phyloP scores from a whole-genome alignment of 2,888 invertebrate genomes.

The Tipula unca region DNA sequence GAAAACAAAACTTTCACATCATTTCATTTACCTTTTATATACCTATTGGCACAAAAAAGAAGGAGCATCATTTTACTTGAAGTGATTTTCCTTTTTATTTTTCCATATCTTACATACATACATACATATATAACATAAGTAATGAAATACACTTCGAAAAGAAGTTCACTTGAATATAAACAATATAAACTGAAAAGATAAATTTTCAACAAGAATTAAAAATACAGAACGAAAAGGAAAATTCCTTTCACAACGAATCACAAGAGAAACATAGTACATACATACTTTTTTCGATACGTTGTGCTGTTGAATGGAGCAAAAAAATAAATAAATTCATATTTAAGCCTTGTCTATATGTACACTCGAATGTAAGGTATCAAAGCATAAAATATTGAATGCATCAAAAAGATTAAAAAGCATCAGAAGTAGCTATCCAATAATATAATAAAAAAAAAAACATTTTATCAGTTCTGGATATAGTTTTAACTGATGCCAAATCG shows the following conservation, averaged over 20 bases:
- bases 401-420: neutral
- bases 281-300: neutral
- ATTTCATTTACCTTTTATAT: neutral
- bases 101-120: neutral
- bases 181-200: neutral
- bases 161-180: neutral
- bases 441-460: neutral
- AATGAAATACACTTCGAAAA: neutral
- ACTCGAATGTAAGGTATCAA: neutral
- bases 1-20: neutral
- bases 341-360: neutral
- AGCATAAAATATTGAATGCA: neutral
- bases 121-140: neutral
- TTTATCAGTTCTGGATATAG: neutral
- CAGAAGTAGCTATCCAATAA: neutral
- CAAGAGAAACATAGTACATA: neutral
- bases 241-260: neutral
- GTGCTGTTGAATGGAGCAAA: neutral
- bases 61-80: neutral
- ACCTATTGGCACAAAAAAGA: neutral
- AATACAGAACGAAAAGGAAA: neutral
- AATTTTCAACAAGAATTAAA: slow-evolving; percentile 8
- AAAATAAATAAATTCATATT: neutral
- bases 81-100: neutral
- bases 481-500: neutral